Evolutionary conservation across 2,797 vertebrate genomes (phyloP).

Genomic region (Sebastes kiyomatsui): DNA sequence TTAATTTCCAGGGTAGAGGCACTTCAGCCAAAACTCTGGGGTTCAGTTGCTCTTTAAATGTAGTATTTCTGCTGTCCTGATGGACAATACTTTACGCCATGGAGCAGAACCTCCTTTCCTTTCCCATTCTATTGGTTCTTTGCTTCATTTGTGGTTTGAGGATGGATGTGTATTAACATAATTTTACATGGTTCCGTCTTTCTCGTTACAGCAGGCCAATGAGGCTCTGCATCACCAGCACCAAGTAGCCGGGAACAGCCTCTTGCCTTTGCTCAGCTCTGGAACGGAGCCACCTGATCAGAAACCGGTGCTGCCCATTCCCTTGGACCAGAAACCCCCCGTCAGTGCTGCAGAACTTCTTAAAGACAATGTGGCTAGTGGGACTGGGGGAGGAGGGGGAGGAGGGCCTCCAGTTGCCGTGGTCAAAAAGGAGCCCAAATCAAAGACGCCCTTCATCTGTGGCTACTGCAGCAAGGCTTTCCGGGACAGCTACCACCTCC

Average conservation of each 20-base stretch:
- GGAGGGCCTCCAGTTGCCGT: slow-evolving; percentile 69
- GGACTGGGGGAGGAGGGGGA: slow-evolving; percentile 65
- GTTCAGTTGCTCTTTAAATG: neutral
- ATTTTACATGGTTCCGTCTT: neutral
- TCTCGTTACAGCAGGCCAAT: slow-evolving; percentile 85
- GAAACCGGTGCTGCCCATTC: slow-evolving; percentile 94
- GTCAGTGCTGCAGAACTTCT: slow-evolving; percentile 90
- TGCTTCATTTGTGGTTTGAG: neutral
- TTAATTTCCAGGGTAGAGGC: neutral
- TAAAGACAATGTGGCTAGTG: slow-evolving; percentile 88
- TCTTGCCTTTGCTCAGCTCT: slow-evolving; percentile 94
- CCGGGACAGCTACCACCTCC: slow-evolving; percentile 97
- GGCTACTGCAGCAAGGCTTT: slow-evolving; percentile 99
- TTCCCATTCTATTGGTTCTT: neutral
- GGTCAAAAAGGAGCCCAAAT: slow-evolving; percentile 95
- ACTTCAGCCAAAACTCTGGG: neutral
- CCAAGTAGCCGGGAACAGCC: slow-evolving; percentile 94
- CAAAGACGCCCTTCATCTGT: slow-evolving; percentile 97
- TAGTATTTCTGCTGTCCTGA: neutral
- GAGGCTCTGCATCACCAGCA: slow-evolving; percentile 98
- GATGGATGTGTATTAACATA: neutral
- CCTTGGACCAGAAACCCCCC: slow-evolving; percentile 94
- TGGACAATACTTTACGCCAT: neutral
- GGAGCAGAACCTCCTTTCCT: neutral
- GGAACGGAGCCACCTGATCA: slow-evolving; percentile 93